phyloP scores from a whole-genome alignment of 2,888 invertebrate genomes.

The Cerceris rybyensis region DNA sequence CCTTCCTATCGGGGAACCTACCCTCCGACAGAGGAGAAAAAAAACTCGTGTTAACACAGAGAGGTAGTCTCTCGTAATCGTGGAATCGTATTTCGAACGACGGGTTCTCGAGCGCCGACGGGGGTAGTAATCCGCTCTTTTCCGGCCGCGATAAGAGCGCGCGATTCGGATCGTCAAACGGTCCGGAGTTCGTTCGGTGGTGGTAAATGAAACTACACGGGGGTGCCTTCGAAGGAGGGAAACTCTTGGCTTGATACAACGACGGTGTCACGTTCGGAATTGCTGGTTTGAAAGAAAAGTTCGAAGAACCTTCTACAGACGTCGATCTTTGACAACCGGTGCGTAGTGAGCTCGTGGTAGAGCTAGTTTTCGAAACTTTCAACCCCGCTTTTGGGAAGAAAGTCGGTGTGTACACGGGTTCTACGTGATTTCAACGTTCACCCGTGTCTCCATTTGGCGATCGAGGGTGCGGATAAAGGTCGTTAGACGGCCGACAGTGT shows the following conservation, averaged over 20 bases:
- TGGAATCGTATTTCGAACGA: too few species aligned
- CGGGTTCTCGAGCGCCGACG: background rate
- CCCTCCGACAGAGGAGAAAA: too few species aligned
- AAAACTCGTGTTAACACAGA: too few species aligned
- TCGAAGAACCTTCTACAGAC: background rate
- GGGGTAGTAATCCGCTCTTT: background rate
- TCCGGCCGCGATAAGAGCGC: conserved; percentile 40
- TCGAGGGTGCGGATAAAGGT: background rate
- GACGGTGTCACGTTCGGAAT: conserved; percentile 40
- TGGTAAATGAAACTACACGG: conserved; percentile 39
- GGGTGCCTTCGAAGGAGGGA: conserved; percentile 2
- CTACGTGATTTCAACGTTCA: conserved; percentile 4
- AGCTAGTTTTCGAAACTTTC: conserved; percentile 9
- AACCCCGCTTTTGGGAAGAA: background rate
- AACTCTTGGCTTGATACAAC: conserved; percentile 10
- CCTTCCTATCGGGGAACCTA: background rate
- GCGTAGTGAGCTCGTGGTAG: conserved; percentile 51
- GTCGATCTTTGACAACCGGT: conserved; percentile 28
- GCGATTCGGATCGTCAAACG: conserved; percentile 41
- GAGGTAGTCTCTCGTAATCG: too few species aligned
- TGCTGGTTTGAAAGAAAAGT: conserved; percentile 19
- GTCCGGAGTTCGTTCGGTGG: conserved; percentile 29
- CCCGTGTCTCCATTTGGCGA: background rate
- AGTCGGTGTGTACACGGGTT: conserved; percentile 24
- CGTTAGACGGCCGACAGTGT: conserved; percentile 17